phyloP scores from a whole-genome alignment of 2,797 vertebrate species.

The Oreonectes daqikongensis region DNA sequence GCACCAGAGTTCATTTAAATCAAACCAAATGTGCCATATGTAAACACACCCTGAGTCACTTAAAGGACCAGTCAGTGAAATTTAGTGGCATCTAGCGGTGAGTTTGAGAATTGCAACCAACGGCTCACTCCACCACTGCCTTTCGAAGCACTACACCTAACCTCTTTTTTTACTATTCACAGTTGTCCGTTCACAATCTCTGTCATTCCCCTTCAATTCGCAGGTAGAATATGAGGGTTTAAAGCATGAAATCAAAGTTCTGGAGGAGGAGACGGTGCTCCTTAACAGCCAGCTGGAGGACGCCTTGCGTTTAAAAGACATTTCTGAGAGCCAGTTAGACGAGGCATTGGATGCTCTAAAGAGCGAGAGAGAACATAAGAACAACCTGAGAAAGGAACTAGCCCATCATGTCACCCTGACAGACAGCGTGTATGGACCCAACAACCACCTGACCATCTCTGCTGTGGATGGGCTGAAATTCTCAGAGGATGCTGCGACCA shows the following conservation, averaged over 20 bases:
- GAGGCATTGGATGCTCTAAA: conserved; percentile 94
- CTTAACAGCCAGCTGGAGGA: conserved; percentile 97
- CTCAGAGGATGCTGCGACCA: conserved; percentile 76
- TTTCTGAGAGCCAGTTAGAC: conserved; percentile 91
- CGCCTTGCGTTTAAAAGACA: conserved; percentile 92
- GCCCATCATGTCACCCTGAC: conserved; percentile 90
- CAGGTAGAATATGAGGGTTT: conserved; percentile 98
- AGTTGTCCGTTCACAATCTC: not conserved
- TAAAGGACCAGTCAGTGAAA: too few relatives aligned
- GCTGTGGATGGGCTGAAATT: conserved; percentile 93
- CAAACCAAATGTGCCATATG: too few relatives aligned
- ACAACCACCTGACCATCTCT: conserved; percentile 88
- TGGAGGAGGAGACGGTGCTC: conserved; percentile 95
- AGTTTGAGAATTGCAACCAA: too few relatives aligned
- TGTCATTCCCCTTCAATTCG: conserved; percentile 50
- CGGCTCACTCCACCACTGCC: too few relatives aligned
- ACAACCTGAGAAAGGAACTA: conserved; percentile 92
- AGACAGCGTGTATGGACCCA: conserved; percentile 85
- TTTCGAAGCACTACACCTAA: too few relatives aligned
- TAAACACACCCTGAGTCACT: too few relatives aligned
- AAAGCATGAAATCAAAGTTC: conserved; percentile 96
- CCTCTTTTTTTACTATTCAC: not conserved
- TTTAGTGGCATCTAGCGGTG: too few relatives aligned
- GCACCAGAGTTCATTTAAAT: too few relatives aligned
- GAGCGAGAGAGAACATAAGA: conserved; percentile 96